Evolutionary conservation across 1,140 invertebrate genomes (phyloP).

Genomic region (Physella acuta): DNA sequence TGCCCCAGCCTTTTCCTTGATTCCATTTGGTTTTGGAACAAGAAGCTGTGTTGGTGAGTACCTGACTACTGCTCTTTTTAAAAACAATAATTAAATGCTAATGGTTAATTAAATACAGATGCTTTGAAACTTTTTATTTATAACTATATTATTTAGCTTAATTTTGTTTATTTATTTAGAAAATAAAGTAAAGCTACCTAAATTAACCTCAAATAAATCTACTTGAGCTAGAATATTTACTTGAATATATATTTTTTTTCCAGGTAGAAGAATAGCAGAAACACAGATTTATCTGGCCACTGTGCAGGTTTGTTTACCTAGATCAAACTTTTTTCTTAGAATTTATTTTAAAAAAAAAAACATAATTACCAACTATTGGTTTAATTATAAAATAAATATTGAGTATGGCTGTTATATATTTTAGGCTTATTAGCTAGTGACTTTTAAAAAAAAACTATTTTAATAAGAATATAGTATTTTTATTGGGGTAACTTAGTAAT

Average conservation of each 20-base stretch:
- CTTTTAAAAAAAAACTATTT: too few relatives aligned
- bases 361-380: too few relatives aligned
- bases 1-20: conserved; percentile 42
- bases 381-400: too few relatives aligned
- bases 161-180: background rate
- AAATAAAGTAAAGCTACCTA: too few relatives aligned
- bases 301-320: conserved; percentile 36
- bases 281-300: conserved; percentile 41
- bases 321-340: background rate
- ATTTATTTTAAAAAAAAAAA: too few relatives aligned
- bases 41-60: conserved; percentile 44
- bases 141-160: background rate
- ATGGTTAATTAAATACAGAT: background rate
- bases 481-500: too few relatives aligned
- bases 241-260: too few relatives aligned
- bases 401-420: too few relatives aligned
- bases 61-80: background rate
- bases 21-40: conserved; percentile 46
- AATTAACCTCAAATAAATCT: too few relatives aligned
- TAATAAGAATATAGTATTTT: too few relatives aligned
- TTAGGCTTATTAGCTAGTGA: too few relatives aligned
- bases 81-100: background rate
- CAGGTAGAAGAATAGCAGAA: conserved; percentile 44
- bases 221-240: too few relatives aligned
- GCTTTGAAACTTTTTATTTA: background rate